Conservation (phyloP, 2,113 vertebrate genomes). For the Pseudopodoces humilis region DNA sequence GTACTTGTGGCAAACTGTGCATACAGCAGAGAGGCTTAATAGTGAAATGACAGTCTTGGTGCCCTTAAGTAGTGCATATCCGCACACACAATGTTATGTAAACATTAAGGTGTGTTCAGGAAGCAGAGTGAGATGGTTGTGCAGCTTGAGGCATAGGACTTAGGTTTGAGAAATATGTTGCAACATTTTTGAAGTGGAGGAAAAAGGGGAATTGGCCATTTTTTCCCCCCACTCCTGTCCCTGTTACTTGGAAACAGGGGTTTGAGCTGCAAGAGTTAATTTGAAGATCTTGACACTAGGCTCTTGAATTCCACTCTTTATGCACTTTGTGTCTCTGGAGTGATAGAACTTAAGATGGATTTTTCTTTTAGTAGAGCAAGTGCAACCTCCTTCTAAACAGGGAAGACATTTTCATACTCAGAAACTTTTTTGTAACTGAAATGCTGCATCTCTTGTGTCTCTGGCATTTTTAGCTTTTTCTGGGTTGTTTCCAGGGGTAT, state of each 20-base stretch:
- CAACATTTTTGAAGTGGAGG: not conserved
- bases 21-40: not conserved
- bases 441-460: not conserved
- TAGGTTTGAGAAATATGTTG: not conserved
- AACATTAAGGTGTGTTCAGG: not conserved
- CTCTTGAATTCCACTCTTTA: not conserved
- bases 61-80: not conserved
- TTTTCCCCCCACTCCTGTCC: fast-evolving
- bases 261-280: not conserved
- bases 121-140: not conserved
- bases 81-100: not conserved
- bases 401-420: not conserved
- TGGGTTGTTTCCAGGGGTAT: not conserved
- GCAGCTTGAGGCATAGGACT: not conserved
- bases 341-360: not conserved
- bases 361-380: not conserved
- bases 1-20: not conserved
- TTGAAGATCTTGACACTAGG: not conserved
- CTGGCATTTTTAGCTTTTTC: not conserved
- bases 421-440: not conserved
- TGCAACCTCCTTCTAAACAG: not conserved
- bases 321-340: not conserved
- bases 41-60: not conserved
- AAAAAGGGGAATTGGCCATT: not conserved
- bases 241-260: not conserved